Evolutionary conservation across 2,888 invertebrate species (phyloP), one percentile per base, ranked within the genome.

Genomic region (Chrysolina americana): DNA sequence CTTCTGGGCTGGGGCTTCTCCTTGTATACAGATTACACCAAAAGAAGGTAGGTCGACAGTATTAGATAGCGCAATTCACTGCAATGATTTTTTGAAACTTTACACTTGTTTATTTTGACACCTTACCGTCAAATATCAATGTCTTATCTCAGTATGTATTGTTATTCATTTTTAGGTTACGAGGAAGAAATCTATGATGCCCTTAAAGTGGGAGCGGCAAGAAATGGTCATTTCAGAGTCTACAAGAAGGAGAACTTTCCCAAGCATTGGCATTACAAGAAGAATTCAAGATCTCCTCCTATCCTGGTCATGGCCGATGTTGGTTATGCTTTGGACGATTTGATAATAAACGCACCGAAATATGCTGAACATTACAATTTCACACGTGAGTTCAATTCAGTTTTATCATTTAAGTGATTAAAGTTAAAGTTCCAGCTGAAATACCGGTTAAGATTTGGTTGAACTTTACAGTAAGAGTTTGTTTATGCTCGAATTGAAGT

Each of bases 251-350:
- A 89, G n/a, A 90, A 93, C 15, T 88, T 93, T 68, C 91, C 91
- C 0, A 87, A 89, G 5, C 86, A 88, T 63, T 94, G 92, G 91
- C 92, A 93, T 84, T 93, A 91, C 80, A 89, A 89, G 69, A 89
- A 93, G 77, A 91, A 91, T 81, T 82, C 87, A 11, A 87, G 94
- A 65, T 88, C 92, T 15, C 90, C 92, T 23, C 91, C 92, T 0
- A 91, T 94, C 76, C 87, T 94, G 66, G 87, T 91, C 0, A 87
- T 92, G 41, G 92, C 93, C 0, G 90, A 93, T 78, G 87, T 90
- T 41, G 91, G 91, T 15, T 93, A 92, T 86, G 91, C 88, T 1
- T 91, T 93, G 81, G 90, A 92, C 76, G 91, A 91, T 83, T 84
- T 92, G 59, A 87, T 87, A 68, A 80, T 85, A 4, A 81, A 80